Evolutionary conservation across 2,888 invertebrate species (phyloP), one percentile per base, ranked within the genome.

Genomic region (Drosophila seclusa): DNA sequence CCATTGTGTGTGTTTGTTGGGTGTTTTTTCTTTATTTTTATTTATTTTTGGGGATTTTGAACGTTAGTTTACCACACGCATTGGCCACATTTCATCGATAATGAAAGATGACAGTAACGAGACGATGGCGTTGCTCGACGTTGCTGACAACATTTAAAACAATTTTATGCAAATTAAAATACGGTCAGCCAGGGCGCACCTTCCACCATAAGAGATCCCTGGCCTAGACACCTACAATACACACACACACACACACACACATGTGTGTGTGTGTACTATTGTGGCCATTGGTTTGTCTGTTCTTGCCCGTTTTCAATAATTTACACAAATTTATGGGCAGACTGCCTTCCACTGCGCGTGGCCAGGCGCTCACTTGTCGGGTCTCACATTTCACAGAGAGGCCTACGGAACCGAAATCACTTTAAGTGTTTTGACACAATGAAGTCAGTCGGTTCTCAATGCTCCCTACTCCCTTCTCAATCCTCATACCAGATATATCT

Each of bases 31-130:
- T 45, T 42, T 42, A 21, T 42, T 53, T n/a, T 21, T 13, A n/a
- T 59, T 49, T 11, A n/a, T n/a, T 42, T 10, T 3, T 21, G 6
- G 16, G 11, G 13, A n/a, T 50, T 4, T 49, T 21, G 40, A 57
- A 42, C 31, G 70, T 34, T 68, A 61, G 48, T 40, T 68, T 88
- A 60, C 90, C 90, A 90, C 90, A 87, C 87, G 73, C 87, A 88
- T 83, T 76, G 84, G 78, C 77, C 75, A 90, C 87, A 87, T 78
- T 80, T 87, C 82, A 89, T 88, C 90, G 90, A 90, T 91, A 91
- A 91, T 91, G 86, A 90, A 89, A 91, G 87, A 89, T 90, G 91
- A 91, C 90, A 91, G 91, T 92, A 89, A 92, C 91, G 87, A 89
- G 82, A 83, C 75, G 82, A 71, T 80, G 75, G 73, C 67, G 67